Percentiles rank a stretch among this genome's conserved stretches.
Evolutionary conservation across 2,888 invertebrate species (phyloP).

Genomic region (Netelia fuscicornis): DNA sequence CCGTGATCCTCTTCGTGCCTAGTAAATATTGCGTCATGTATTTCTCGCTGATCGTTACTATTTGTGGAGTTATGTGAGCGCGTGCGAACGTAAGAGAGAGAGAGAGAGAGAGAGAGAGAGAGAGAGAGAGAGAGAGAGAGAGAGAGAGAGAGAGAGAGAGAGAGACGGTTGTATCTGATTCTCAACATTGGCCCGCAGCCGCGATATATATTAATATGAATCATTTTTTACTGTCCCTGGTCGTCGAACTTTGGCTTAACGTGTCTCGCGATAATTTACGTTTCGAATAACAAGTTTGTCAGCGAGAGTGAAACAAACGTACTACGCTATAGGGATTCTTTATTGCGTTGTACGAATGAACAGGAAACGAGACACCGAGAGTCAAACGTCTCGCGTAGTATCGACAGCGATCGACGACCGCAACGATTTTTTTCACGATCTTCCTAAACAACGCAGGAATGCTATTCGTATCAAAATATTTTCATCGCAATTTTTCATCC

Average conservation of each 20-base stretch:
- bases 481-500: no score
- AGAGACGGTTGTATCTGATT: slow-evolving; percentile 20
- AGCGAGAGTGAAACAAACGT: slow-evolving; percentile 44
- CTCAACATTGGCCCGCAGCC: not conserved
- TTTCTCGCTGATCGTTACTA: slow-evolving; percentile 47
- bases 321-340: not conserved
- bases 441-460: no score
- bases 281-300: slow-evolving; percentile 54
- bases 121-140: not conserved
- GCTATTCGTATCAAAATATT: no score
- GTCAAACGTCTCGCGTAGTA: not conserved
- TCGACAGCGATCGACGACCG: not conserved
- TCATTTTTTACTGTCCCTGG: slow-evolving; percentile 40
- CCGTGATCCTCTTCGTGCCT: slow-evolving; percentile 53
- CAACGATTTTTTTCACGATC: not conserved
- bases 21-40: slow-evolving; percentile 52
- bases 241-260: slow-evolving; percentile 54
- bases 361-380: not conserved
- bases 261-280: slow-evolving; percentile 51
- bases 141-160: not conserved
- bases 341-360: not conserved
- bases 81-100: slow-evolving; percentile 6
- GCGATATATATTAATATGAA: slow-evolving; percentile 36
- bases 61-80: slow-evolving; percentile 55
- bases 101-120: slow-evolving; percentile 13